Conservation (phyloP, 2,888 invertebrate genomes). For the Amblyteles armatorius region DNA sequence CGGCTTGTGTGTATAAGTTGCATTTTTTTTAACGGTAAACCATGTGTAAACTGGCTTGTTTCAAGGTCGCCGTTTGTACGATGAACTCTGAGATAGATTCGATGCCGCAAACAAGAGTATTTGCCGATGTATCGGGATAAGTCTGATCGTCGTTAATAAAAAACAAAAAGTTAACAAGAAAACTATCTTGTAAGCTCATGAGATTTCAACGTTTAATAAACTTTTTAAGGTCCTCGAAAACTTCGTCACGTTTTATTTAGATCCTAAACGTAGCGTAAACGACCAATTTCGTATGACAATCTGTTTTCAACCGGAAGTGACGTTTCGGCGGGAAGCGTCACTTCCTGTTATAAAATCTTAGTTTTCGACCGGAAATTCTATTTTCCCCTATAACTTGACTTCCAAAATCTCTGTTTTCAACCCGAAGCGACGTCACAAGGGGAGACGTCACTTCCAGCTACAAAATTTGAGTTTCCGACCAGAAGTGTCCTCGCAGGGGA, state of each 20-base stretch:
- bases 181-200: conserved; percentile 49
- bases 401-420: too few species aligned
- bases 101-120: conserved; percentile 4
- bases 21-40: conserved; percentile 1
- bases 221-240: conserved; percentile 48
- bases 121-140: conserved; percentile 28
- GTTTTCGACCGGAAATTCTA: too few species aligned
- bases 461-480: too few species aligned
- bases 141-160: conserved; percentile 32
- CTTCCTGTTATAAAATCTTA: too few species aligned
- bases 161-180: conserved; percentile 34
- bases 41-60: neutral
- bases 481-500: too few species aligned
- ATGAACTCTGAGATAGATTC: conserved; percentile 3
- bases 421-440: too few species aligned
- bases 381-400: too few species aligned
- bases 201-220: conserved; percentile 61
- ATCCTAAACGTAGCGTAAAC: neutral
- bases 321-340: too few species aligned
- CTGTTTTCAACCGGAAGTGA: too few species aligned
- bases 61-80: conserved; percentile 9
- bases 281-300: neutral
- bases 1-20: conserved; percentile 13
- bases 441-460: too few species aligned
- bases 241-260: neutral